Evolutionary conservation across 2,888 invertebrate genomes (phyloP).

Genomic region (Cataglyphis cursor): DNA sequence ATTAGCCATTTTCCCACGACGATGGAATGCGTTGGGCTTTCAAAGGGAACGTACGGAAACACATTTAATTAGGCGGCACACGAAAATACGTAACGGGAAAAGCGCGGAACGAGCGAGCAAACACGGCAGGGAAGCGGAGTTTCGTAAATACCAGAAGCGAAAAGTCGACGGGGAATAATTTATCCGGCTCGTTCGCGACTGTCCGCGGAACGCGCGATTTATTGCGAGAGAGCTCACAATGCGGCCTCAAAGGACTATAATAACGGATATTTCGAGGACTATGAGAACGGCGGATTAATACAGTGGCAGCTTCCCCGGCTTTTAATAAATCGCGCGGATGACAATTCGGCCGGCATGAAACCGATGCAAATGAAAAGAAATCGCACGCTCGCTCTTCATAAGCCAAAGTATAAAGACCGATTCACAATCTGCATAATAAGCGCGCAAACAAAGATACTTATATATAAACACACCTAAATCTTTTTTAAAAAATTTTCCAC

Average conservation of each 20-base stretch:
- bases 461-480: not conserved
- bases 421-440: slow-evolving; percentile 14
- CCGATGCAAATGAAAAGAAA: slow-evolving; percentile 49
- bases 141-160: slow-evolving; percentile 54
- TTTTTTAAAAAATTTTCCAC: not conserved
- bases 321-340: slow-evolving; percentile 64
- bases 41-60: slow-evolving; percentile 51
- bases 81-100: slow-evolving; percentile 50
- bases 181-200: slow-evolving; percentile 42
- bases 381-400: slow-evolving; percentile 35
- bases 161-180: slow-evolving; percentile 53
- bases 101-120: slow-evolving; percentile 45
- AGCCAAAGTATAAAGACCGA: slow-evolving; percentile 39
- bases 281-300: slow-evolving; percentile 62
- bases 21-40: slow-evolving; percentile 32
- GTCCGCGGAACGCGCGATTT: slow-evolving; percentile 44
- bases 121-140: slow-evolving; percentile 21
- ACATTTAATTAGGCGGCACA: slow-evolving; percentile 53
- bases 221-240: slow-evolving; percentile 45
- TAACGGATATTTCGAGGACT: slow-evolving; percentile 51
- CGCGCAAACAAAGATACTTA: not conserved
- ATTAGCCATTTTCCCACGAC: slow-evolving; percentile 17
- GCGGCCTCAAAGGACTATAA: slow-evolving; percentile 46
- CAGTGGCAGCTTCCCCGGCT: slow-evolving; percentile 54
- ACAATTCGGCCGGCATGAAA: slow-evolving; percentile 55